A percentile compares a stretch with the other conserved stretches of the same genome.
Evolutionary conservation across 2,113 vertebrate genomes (phyloP).

Genomic region (Sakesphorus luctuosus): DNA sequence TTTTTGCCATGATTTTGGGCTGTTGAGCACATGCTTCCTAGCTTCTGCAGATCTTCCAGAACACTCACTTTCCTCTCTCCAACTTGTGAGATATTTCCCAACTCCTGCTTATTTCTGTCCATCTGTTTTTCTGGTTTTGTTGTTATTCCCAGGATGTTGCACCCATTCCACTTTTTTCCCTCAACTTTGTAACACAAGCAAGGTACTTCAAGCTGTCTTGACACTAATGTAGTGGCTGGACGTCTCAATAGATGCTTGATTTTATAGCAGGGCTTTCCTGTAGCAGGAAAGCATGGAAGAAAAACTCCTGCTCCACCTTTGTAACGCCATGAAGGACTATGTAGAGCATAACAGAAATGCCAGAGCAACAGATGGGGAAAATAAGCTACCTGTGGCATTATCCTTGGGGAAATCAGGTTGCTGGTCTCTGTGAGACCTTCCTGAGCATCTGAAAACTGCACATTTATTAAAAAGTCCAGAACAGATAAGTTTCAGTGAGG

Average conservation of each 20-base stretch:
- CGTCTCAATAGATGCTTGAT: neutral
- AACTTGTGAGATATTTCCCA: neutral
- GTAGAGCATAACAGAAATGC: neutral
- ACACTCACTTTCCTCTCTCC: neutral
- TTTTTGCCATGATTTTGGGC: neutral
- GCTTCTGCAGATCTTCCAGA: neutral
- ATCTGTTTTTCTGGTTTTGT: neutral
- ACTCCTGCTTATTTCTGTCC: neutral
- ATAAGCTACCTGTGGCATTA: neutral
- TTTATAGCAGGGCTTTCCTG: neutral
- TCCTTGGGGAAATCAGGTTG: slow-evolving; percentile 3
- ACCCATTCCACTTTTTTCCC: neutral
- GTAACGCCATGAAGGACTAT: neutral
- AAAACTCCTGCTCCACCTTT: neutral
- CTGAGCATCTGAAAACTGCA: neutral
- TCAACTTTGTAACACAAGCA: neutral
- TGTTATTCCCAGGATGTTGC: neutral
- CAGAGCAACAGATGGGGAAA: neutral
- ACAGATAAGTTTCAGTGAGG: neutral
- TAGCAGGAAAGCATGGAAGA: neutral
- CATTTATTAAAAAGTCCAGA: neutral
- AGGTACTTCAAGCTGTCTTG: neutral
- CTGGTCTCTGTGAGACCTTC: neutral
- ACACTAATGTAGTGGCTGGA: neutral
- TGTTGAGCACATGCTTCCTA: neutral